Percentiles rank a stretch among this genome's conserved stretches.
These are phyloP conservation scores for Benitochromis conjunctus DNA, from an alignment of 2,113 vertebrate species.

Conservation along the genomic window DNA sequence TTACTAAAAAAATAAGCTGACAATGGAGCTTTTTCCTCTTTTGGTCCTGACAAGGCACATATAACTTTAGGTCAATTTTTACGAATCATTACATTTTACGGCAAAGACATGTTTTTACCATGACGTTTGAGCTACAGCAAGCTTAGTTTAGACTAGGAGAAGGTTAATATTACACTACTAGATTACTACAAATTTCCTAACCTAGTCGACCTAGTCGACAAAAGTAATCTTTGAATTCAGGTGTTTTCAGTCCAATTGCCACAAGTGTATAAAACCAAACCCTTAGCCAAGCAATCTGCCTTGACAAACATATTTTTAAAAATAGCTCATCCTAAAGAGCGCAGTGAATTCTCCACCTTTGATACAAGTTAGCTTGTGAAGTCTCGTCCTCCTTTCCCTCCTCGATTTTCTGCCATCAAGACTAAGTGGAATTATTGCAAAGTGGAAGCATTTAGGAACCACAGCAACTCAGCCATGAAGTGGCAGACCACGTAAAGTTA, in stretches of 20 bases:
- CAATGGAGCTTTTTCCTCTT: not conserved
- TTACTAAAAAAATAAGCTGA: rapidly evolving
- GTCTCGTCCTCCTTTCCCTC: not conserved
- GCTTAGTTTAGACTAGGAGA: not conserved
- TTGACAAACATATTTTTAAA: not conserved
- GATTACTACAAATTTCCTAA: not conserved
- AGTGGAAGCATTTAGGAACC: not conserved
- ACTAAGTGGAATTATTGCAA: not conserved
- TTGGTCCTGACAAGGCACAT: not conserved
- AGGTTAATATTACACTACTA: not conserved
- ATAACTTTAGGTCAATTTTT: not conserved
- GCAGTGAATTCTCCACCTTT: not conserved
- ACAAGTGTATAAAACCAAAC: not conserved
- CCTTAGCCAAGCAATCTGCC: not conserved
- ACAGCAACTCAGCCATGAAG: not conserved
- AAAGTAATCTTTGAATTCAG: not conserved
- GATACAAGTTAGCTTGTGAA: not conserved
- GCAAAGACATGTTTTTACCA: not conserved
- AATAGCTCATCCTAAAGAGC: not conserved
- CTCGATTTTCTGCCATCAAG: not conserved
- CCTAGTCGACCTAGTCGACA: too few relatives aligned
- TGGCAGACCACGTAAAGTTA: not conserved
- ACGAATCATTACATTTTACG: not conserved
- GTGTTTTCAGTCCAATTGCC: not conserved
- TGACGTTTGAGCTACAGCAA: not conserved